phyloP scores from a whole-genome alignment of 2,797 vertebrate species.

The Myotis myotis region DNA sequence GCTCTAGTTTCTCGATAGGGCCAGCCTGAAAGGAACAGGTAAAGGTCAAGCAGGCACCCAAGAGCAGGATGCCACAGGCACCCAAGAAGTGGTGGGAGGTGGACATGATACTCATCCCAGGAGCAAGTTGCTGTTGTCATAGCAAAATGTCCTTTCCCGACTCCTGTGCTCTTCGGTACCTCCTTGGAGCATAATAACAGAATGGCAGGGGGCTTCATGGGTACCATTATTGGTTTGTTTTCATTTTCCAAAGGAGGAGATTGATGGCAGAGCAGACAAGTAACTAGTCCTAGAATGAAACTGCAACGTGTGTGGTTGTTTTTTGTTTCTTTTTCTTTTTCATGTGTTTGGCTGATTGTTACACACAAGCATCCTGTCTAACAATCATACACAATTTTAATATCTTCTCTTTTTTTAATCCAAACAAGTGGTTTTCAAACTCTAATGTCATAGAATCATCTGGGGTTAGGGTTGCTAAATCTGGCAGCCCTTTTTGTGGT shows the following conservation, averaged over 20 bases:
- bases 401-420: not conserved
- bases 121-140: not conserved
- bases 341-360: conserved; percentile 4
- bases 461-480: not conserved
- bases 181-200: not conserved
- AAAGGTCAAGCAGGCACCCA: not conserved
- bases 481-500: not conserved
- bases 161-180: not conserved
- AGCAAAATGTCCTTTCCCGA: not conserved
- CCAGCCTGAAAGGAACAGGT: not conserved
- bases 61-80: not conserved
- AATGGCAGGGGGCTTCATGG: not conserved
- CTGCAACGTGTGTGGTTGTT: not conserved
- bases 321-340: not conserved
- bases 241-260: conserved; percentile 8
- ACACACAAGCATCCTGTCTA: conserved; percentile 3
- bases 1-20: not conserved
- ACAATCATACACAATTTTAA: not conserved
- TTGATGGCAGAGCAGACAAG: not conserved
- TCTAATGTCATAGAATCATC: not conserved
- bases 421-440: not conserved
- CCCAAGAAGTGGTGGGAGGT: not conserved
- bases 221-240: not conserved
- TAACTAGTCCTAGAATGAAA: not conserved
- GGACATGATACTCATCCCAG: not conserved